Base-by-base conservation (phyloP, 2,113 vertebrate species). In the Glaucidium brasilianum region DNA sequence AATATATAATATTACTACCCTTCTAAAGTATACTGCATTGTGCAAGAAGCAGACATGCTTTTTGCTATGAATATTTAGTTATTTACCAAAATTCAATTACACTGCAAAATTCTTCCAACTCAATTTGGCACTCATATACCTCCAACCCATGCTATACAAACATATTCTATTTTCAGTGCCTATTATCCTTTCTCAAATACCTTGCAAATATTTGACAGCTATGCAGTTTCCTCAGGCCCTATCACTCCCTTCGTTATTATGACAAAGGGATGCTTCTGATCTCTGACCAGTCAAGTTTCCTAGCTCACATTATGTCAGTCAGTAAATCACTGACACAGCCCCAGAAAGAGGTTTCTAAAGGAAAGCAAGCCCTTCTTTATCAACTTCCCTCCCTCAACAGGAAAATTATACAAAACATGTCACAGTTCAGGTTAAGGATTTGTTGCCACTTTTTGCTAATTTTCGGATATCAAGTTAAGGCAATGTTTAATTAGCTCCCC, bases 221-320 rank as follows among this genome's bases (percentile, higher is more conserved):
- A 39, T 18, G 41, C 12, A 72, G 39, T 66, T 69, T 82, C 39
- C 50, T 68, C n/a, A 59, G 43, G 21, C 12, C 34, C 8, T 45
- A 35, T 21, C 12, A 56, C 79, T 83, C n/a, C 29, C 5, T 86
- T 85, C 0, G 0, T 55, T 72, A 37, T 9, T 15, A 14, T 12
- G 21, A 56, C 11, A 68, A 89, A 86, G 26, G 5, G 3, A 19
- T 71, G 30, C 7, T 83, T n/a, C 16, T 23, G 5, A 45, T 14
- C n/a, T 73, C 49, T 73, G 49, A 47, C 9, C 11, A 49, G n/a
- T 35, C 20, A 64, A 16, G 13, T 69, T 52, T 90, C 27, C 37
- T 32, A 14, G 6, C 20, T 74, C 15, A 19, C 20, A 13, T 41
- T n/a, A 15, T 32, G 11, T 23, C 41, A 39, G 27, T n/a, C 50